These are phyloP conservation scores for Peromyscus eremicus DNA, from an alignment of 2,797 vertebrate species.

Conservation along the genomic window DNA sequence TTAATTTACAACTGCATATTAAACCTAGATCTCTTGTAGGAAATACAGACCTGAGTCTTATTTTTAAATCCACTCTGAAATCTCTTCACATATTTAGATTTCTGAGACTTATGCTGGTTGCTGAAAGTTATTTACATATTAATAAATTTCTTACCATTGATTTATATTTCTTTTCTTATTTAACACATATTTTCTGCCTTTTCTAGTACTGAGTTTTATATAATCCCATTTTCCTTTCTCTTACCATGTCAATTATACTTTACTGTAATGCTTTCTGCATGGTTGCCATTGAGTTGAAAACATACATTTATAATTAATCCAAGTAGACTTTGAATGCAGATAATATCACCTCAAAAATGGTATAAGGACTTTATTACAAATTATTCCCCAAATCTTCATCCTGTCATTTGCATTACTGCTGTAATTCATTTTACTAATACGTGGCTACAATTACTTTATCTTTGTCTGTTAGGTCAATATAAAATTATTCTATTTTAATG, in stretches of 20 bases:
- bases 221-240: not conserved
- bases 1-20: not conserved
- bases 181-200: not conserved
- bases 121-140: not conserved
- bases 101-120: not conserved
- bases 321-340: not conserved
- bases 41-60: not conserved
- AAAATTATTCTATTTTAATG: not conserved
- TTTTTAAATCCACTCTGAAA: not conserved
- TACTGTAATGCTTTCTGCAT: not conserved
- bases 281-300: not conserved
- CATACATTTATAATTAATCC: not conserved
- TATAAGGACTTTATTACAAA: not conserved
- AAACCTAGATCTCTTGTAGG: not conserved
- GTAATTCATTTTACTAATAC: not conserved
- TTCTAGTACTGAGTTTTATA: not conserved
- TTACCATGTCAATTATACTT: not conserved
- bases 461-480: not conserved
- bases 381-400: not conserved
- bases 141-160: not conserved
- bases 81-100: not conserved
- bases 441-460: not conserved
- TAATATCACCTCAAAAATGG: not conserved
- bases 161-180: not conserved
- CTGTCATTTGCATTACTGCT: not conserved